Evolutionary conservation across 2,113 vertebrate genomes (phyloP).

Genomic region (Sander lucioperca): DNA sequence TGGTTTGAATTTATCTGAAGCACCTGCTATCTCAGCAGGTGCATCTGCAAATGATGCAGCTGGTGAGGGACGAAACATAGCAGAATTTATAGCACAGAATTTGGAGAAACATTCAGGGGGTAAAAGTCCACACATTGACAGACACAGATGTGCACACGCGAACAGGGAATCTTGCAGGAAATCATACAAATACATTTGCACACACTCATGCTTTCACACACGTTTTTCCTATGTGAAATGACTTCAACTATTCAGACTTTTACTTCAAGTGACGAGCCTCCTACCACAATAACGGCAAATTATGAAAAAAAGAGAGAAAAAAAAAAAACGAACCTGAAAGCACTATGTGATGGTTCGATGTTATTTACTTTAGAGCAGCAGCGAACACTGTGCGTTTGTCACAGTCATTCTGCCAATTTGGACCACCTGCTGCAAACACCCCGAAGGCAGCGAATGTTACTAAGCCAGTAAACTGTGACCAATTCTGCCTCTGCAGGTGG

Average conservation of each 20-base stretch:
- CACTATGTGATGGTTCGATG: conserved; percentile 60
- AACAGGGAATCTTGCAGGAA: conserved; percentile 2
- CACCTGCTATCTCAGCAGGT: conserved; percentile 68
- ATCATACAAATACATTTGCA: conserved; percentile 7
- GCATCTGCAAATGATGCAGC: conserved; percentile 52
- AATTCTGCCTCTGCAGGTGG: conserved; percentile 76
- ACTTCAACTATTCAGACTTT: conserved; percentile 23
- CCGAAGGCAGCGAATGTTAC: conserved; percentile 70
- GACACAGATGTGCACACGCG: neutral
- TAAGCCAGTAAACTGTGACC: conserved; percentile 79
- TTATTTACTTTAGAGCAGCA: conserved; percentile 71
- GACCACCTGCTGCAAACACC: conserved; percentile 80
- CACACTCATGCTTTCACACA: neutral
- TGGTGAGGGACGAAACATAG: conserved; percentile 18
- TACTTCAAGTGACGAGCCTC: conserved; percentile 23
- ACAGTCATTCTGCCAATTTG: conserved; percentile 74
- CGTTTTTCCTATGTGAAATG: conserved; percentile 2
- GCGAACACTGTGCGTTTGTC: conserved; percentile 70
- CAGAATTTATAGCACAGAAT: conserved; percentile 47
- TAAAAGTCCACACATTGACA: conserved; percentile 15
- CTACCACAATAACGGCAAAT: conserved; percentile 18
- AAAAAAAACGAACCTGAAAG: neutral
- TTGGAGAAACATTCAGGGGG: conserved; percentile 9
- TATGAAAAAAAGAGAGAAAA: conserved; percentile 1
- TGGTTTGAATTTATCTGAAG: conserved; percentile 52